A percentile compares a stretch with the other conserved stretches of the same genome.
Evolutionary conservation across 2,888 invertebrate genomes (phyloP).

Genomic region (Neuroscelio doddi): DNA sequence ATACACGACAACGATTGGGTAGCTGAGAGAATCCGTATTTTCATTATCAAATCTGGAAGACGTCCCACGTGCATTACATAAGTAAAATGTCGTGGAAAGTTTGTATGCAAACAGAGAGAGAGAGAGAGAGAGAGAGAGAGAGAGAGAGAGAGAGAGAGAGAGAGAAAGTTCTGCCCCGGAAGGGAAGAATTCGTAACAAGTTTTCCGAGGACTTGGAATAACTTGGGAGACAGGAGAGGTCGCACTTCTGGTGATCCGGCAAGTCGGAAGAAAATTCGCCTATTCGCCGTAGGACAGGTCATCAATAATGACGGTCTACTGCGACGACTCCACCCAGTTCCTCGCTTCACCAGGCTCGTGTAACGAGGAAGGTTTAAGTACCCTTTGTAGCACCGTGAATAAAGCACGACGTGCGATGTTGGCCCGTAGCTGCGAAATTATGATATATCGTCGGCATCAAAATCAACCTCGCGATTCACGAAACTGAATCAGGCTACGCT

Average conservation of each 20-base stretch:
- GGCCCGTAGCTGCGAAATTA: too few species aligned
- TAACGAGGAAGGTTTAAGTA: conserved; percentile 63
- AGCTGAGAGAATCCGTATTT: too few species aligned
- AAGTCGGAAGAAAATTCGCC: conserved; percentile 14
- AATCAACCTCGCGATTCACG: too few species aligned
- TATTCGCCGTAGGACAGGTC: conserved; percentile 11
- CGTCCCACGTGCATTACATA: neutral
- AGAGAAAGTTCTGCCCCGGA: too few species aligned
- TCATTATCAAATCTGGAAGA: conserved; percentile 1
- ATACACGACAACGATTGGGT: too few species aligned
- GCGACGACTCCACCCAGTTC: conserved; percentile 64
- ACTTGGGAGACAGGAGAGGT: too few species aligned
- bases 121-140: neutral
- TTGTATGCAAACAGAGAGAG: conserved; percentile 1
- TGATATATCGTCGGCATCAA: too few species aligned
- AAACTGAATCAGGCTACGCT: too few species aligned
- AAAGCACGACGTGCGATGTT: conserved; percentile 40
- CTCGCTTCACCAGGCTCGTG: conserved; percentile 57
- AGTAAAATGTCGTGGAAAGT: conserved; percentile 8
- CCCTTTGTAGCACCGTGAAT: conserved; percentile 63
- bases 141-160: neutral
- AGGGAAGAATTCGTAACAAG: conserved; percentile 9
- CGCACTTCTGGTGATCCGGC: too few species aligned
- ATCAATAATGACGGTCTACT: conserved; percentile 60
- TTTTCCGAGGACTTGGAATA: conserved; percentile 4